Evolutionary conservation across 1,140 invertebrate species (phyloP).

Genomic region (Chironomus tepperi): DNA sequence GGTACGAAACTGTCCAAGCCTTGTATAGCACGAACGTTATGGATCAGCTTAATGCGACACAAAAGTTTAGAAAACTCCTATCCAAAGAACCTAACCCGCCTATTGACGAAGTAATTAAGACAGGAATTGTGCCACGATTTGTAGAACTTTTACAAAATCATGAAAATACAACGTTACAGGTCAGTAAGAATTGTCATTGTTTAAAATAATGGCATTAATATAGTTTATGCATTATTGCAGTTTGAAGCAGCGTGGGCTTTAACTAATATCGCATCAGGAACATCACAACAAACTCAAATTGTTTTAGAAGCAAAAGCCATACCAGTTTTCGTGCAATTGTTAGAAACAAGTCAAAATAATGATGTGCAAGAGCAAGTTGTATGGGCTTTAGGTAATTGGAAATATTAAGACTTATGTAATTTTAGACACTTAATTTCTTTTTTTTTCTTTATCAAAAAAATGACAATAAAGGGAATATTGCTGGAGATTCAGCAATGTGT

Average conservation of each 20-base stretch:
- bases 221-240: no score
- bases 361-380: conserved; percentile 95
- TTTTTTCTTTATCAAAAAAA: not conserved
- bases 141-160: conserved; percentile 86
- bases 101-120: conserved; percentile 96
- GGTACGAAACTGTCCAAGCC: conserved; percentile 71
- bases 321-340: conserved; percentile 78
- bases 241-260: conserved; percentile 98
- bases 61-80: conserved; percentile 89
- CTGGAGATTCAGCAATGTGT: conserved; percentile 88
- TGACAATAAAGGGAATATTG: conserved; percentile 64
- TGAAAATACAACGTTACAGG: conserved; percentile 76
- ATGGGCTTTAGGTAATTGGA: conserved; percentile 74
- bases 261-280: conserved; percentile 97
- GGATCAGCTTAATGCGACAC: conserved; percentile 81
- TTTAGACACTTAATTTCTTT: no score
- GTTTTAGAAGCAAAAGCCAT: conserved; percentile 93
- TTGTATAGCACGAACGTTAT: conserved; percentile 73
- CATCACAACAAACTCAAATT: conserved; percentile 82
- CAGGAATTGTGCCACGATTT: conserved; percentile 92
- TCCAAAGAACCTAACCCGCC: conserved; percentile 95
- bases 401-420: not conserved
- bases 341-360: conserved; percentile 66
- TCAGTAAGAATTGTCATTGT: conserved; percentile 42
- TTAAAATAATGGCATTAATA: no score